Base-by-base conservation (phyloP, 2,797 vertebrate species). In the Sparidentex hasta region DNA sequence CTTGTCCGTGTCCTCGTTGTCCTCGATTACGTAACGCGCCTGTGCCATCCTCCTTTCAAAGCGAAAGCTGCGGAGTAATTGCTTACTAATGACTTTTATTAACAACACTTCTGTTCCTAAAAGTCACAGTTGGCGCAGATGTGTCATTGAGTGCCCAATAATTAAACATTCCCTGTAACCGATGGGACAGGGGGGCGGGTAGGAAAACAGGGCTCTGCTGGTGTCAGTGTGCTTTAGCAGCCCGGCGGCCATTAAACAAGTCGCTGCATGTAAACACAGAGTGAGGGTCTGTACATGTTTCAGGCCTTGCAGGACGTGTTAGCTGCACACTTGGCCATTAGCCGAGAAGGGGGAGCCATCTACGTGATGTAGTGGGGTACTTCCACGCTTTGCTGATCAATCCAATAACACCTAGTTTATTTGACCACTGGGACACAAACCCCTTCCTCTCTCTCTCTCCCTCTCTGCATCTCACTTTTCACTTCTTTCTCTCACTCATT, bases 351-450 rank as follows among this genome's bases (percentile, higher is more conserved):
- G 79, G 76, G 83, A 78, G 70, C 78, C 80, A 76, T 85, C 80
- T 68, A 8, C 70, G 85, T 86, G 87, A 91, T 91, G 74, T 71
- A 89, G 81, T 74, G 78, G 56, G 75, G 76, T 81, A 81, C 84
- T 91, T 82, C 74, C 72, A 88, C 70, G 74, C 77, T 81, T 84
- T 90, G 83, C 92, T 88, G 90, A 88, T 92, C 90, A 88, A 85
- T 87, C 87, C 91, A 90, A 88, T 92, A 88, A 90, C 61, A 83
- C 74, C 65, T 78, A 51, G 66, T 88, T 89, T 85, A 93, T 92
- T 73, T 90, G 88, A 87, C 90, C 80, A 14, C 85, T 29, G 89
- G 87, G 91, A 89, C 62, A 33, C 33, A 33, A 33, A 33, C 46
- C 59, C 46, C 63, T 43, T 47, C 38, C 17, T 4, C 27, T 27